These are phyloP conservation scores for Propithecus deckenii DNA, from an alignment of 2,797 vertebrate genomes.

Conservation along the genomic window DNA sequence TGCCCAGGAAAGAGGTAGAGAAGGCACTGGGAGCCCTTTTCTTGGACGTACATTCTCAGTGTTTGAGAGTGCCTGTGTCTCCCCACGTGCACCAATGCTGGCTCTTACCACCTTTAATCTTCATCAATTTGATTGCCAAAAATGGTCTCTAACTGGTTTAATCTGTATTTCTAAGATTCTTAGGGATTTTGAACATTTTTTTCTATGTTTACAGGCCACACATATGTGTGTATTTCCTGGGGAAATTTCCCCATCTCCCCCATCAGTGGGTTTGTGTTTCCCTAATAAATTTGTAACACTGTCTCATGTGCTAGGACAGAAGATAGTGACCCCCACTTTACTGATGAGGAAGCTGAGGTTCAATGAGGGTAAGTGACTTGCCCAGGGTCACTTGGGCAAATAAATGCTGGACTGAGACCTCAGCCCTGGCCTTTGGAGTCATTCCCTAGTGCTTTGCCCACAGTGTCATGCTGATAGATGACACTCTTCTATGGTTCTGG, in stretches of 20 bases:
- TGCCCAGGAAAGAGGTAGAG: neutral
- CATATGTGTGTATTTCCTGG: neutral
- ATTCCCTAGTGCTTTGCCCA: neutral
- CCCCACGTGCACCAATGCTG: neutral
- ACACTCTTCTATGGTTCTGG: neutral
- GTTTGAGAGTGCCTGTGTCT: neutral
- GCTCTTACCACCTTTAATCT: neutral
- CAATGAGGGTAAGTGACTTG: neutral
- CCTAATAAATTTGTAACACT: neutral
- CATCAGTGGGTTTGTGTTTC: neutral
- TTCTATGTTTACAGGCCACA: neutral
- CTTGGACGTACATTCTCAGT: neutral
- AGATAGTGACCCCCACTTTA: neutral
- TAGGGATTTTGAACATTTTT: neutral
- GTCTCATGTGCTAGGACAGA: neutral
- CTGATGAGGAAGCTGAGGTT: neutral
- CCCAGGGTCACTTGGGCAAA: slow-evolving; percentile 45
- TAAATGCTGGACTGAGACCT: neutral
- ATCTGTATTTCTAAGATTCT: neutral
- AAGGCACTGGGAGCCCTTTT: neutral
- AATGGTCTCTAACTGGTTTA: neutral
- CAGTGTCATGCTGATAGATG: slow-evolving; percentile 5
- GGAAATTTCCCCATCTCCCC: neutral
- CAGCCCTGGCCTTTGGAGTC: neutral
- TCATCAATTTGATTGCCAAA: neutral